These are phyloP conservation scores for Onychomys arenicola DNA, from an alignment of 2,797 vertebrate species.

Conservation along the genomic window DNA sequence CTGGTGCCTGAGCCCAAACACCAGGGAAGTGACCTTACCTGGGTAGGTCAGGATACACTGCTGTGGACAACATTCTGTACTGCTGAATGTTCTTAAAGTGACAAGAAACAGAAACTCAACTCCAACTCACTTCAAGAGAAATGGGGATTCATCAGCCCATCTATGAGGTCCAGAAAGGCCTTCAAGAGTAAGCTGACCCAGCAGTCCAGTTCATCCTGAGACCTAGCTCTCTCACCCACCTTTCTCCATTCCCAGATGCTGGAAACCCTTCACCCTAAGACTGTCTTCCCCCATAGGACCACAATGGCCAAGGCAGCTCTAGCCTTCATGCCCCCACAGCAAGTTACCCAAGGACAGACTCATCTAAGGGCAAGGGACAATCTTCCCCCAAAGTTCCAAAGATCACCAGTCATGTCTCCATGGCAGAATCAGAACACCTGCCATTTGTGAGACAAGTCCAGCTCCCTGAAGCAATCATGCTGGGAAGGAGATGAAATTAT, in stretches of 20 bases:
- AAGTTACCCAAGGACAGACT: neutral
- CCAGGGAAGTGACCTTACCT: no score
- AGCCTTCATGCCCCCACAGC: neutral
- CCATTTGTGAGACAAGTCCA: neutral
- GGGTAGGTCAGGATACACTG: neutral
- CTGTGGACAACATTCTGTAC: neutral
- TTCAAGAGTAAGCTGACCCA: neutral
- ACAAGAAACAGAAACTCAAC: constrained; percentile 6
- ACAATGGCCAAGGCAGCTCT: neutral
- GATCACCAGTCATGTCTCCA: neutral
- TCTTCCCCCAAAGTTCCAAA: neutral
- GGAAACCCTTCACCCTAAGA: neutral
- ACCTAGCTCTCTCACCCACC: neutral
- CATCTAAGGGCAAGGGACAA: neutral
- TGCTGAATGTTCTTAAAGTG: neutral
- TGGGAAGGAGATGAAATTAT: neutral
- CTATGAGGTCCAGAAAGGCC: neutral
- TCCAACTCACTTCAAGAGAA: neutral
- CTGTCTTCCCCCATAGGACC: neutral
- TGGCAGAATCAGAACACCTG: neutral
- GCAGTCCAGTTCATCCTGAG: neutral
- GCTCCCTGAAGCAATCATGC: neutral
- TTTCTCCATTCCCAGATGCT: neutral
- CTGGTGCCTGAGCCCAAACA: neutral
- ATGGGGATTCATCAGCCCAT: neutral